Percentiles rank a stretch among this genome's conserved stretches.
phyloP scores from a whole-genome alignment of 2,888 invertebrate species.

The Augochlorella aurata region DNA sequence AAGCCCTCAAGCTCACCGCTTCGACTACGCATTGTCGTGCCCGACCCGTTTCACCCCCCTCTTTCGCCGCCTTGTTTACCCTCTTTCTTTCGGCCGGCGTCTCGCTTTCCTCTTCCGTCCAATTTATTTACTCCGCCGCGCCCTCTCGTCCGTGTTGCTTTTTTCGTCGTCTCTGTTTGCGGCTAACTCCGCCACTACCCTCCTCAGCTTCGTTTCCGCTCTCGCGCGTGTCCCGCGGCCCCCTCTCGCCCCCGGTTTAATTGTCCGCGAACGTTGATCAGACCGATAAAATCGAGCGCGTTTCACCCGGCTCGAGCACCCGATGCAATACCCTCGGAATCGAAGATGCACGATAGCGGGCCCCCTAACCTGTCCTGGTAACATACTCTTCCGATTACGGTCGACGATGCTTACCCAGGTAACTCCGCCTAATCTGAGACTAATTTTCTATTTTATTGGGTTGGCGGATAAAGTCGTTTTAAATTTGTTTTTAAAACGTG shows the following conservation, averaged over 20 bases:
- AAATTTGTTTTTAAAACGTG: no score
- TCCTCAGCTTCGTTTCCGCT: background rate
- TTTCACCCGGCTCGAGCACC: background rate
- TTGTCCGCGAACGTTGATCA: background rate
- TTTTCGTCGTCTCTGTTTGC: conserved; percentile 4
- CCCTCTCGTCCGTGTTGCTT: background rate
- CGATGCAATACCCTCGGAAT: background rate
- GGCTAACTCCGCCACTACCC: background rate
- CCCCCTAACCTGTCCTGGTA: no score
- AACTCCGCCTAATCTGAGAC: no score
- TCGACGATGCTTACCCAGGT: no score
- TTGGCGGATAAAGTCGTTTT: no score
- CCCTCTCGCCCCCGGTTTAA: background rate
- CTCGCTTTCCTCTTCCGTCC: conserved; percentile 23
- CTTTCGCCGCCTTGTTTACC: conserved; percentile 26
- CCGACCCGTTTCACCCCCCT: conserved; percentile 37
- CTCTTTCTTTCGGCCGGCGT: conserved; percentile 23
- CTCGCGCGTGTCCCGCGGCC: background rate
- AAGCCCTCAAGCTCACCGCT: conserved; percentile 64
- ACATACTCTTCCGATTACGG: no score
- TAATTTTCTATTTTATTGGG: no score
- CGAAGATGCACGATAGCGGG: background rate
- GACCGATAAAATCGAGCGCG: background rate
- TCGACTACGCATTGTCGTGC: conserved; percentile 64
- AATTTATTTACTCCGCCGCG: conserved; percentile 28